These are phyloP conservation scores for Riparia riparia DNA, from an alignment of 2,113 vertebrate species.

Conservation along the genomic window DNA sequence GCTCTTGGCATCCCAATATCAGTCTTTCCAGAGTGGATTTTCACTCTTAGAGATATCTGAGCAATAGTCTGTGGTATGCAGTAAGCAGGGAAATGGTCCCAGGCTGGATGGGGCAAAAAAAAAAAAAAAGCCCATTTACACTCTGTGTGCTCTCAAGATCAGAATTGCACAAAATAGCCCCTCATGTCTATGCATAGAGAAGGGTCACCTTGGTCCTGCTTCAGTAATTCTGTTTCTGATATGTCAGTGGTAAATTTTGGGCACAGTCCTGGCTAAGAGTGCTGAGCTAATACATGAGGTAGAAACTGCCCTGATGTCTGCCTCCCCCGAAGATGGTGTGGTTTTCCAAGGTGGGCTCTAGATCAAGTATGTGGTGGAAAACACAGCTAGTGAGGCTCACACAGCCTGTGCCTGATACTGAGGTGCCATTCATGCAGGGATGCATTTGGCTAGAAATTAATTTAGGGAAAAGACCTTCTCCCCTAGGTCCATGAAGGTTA, in stretches of 20 bases:
- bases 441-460: neutral
- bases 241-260: neutral
- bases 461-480: neutral
- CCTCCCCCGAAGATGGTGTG: accelerated
- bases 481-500: neutral
- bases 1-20: neutral
- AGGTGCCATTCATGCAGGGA: neutral
- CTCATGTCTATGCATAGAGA: neutral
- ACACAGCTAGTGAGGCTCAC: neutral
- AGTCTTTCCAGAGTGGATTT: neutral
- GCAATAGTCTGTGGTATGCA: neutral
- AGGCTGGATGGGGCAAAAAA: neutral
- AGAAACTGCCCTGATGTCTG: neutral
- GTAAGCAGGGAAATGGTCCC: neutral
- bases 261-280: neutral
- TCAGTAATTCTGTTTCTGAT: neutral
- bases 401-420: neutral
- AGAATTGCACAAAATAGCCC: neutral
- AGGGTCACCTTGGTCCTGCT: neutral
- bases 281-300: neutral
- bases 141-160: neutral
- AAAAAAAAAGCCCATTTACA: neutral
- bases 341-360: neutral
- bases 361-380: neutral
- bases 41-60: neutral